phyloP scores from a whole-genome alignment of 2,113 vertebrate genomes.

The Oostethus manadensis region DNA sequence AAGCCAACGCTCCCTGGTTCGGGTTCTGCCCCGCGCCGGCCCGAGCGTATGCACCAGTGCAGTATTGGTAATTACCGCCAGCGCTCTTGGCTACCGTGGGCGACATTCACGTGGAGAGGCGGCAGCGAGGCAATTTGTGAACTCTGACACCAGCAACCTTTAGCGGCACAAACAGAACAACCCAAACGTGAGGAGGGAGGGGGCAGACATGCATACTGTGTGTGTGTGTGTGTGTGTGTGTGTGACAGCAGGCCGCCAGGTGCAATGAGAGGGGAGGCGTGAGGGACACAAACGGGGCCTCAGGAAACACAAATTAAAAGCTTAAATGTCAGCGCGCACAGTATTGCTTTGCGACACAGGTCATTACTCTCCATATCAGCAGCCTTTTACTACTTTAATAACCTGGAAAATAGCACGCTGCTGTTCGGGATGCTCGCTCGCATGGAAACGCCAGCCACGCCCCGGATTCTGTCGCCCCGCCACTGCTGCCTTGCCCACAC shows the following conservation, averaged over 20 bases:
- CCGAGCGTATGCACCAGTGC: constrained; percentile 13
- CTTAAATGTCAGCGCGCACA: constrained; percentile 99
- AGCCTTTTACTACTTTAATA: constrained; percentile 94
- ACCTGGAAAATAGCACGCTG: constrained; percentile 85
- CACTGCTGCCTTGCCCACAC: neutral
- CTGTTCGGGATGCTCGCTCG: neutral
- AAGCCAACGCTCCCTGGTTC: neutral
- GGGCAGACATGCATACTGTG: constrained; percentile 75
- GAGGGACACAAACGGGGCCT: constrained; percentile 43
- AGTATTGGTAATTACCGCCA: constrained; percentile 68
- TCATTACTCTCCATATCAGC: constrained; percentile 97
- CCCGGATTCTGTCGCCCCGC: neutral
- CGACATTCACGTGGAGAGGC: constrained; percentile 70
- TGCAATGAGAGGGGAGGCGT: constrained; percentile 47
- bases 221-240: constrained; percentile 78
- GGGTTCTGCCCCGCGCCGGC: neutral
- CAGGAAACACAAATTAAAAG: constrained; percentile 96
- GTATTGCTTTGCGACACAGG: constrained; percentile 96
- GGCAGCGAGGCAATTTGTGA: constrained; percentile 93
- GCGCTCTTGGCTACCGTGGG: constrained; percentile 70
- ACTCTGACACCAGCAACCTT: constrained; percentile 95
- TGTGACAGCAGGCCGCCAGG: constrained; percentile 54
- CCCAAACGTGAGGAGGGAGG: constrained; percentile 64
- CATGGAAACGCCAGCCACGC: constrained; percentile 3
- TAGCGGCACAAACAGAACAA: constrained; percentile 73